Conservation (phyloP, 2,888 invertebrate genomes). For the Spatulosminthurus flaviceps region DNA sequence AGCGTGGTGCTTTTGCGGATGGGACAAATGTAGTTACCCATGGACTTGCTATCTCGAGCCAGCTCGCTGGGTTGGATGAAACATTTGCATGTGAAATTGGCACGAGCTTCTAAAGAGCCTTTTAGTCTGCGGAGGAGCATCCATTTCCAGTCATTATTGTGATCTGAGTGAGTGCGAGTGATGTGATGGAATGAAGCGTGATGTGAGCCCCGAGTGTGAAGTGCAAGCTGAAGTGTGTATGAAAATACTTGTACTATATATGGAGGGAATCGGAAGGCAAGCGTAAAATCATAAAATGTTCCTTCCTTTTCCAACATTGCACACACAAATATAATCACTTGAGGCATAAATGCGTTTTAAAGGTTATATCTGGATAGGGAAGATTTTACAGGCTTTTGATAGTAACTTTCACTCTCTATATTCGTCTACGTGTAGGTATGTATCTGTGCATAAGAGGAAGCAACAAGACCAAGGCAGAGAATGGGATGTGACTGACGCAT, state of each 20-base stretch:
- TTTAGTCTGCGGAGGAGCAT: slow-evolving; percentile 44
- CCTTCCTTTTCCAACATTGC: slow-evolving; percentile 1
- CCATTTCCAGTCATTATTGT: slow-evolving; percentile 41
- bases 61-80: slow-evolving; percentile 31
- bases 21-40: background rate
- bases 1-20: background rate
- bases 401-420: too few relatives aligned
- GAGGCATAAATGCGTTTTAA: too few relatives aligned
- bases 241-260: slow-evolving; percentile 12
- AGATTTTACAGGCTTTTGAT: too few relatives aligned
- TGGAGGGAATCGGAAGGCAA: slow-evolving; percentile 32
- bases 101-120: slow-evolving; percentile 40
- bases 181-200: slow-evolving; percentile 42
- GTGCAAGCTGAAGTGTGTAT: slow-evolving; percentile 23
- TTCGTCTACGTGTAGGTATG: too few relatives aligned
- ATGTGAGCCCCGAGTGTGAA: slow-evolving; percentile 28
- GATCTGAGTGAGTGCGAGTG: slow-evolving; percentile 45
- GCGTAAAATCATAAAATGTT: slow-evolving; percentile 45
- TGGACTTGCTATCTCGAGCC: background rate
- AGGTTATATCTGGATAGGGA: too few relatives aligned
- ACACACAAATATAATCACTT: background rate
- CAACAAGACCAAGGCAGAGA: too few relatives aligned
- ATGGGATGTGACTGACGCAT: too few relatives aligned
- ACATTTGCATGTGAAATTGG: slow-evolving; percentile 43
- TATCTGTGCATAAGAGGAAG: too few relatives aligned